Evolutionary conservation across 2,888 invertebrate genomes (phyloP), one percentile per base, ranked within the genome.

Genomic region (Criorhina ranunculi): DNA sequence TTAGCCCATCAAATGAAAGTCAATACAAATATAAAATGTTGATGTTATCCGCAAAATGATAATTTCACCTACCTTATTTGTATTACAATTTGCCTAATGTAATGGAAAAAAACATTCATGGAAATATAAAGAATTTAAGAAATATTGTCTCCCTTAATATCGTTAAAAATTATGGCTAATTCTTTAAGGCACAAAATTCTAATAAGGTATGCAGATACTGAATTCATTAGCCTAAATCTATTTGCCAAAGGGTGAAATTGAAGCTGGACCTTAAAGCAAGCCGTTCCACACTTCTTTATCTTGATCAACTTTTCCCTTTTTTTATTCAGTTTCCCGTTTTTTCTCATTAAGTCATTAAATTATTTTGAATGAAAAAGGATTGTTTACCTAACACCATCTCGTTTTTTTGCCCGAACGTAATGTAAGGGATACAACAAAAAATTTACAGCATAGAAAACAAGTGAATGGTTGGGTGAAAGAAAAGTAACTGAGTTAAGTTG

Each of bases 341-440:
- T 67, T 64, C 80, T 85, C 85, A 80, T 85, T 80, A 85, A 80
- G 85, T 76, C 85, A 85, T 85, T 85, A 85, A 80, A 85, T 85
- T 85, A 80, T 85, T 85, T 85, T 80, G 80, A 85, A 80, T 85
- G 85, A 75, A 80, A 85, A 83, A 83, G 83, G 73, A 83, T 83
- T 83, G 79, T 83, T 83, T 83, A 79, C 79, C 83, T 79, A 83
- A 79, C 83, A 85, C 85, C 85, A 79, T 85, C 77, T 59, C 75
- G 40, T 66, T 77, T 82, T 67, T 72, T 44, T 72, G 60, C 66
- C 44, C 15, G 44, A 40, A 42, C 42, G 64, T 60, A 66, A 77
- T 82, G 72, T 60, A 62, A 69, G 42, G 55, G 60, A 62, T 46
- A n/a, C 37, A 44, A 80, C 73, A 60, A 33, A 60, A 51, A 33